A percentile compares a stretch with the other conserved stretches of the same genome.
phyloP scores from a whole-genome alignment of 2,888 invertebrate genomes.

The Oscheius sp. region DNA sequence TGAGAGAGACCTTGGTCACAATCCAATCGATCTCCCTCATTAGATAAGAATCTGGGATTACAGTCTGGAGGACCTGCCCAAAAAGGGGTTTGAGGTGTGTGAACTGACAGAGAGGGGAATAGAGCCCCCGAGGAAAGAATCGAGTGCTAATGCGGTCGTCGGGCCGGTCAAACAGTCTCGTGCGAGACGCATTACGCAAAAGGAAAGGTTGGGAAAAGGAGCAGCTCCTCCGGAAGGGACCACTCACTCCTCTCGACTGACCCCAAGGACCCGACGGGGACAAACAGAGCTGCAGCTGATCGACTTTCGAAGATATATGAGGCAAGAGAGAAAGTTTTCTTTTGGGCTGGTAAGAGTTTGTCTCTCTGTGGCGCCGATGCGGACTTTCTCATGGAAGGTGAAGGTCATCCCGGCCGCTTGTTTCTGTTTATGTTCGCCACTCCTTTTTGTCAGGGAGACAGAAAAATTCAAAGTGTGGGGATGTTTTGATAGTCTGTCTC shows the following conservation, averaged over 20 bases:
- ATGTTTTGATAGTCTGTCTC: neutral
- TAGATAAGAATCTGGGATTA: slow-evolving; percentile 6
- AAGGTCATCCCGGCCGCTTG: too few relatives aligned
- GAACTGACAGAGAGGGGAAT: slow-evolving; percentile 7
- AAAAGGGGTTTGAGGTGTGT: too few relatives aligned
- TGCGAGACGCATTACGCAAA: slow-evolving; percentile 28
- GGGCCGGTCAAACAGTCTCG: slow-evolving; percentile 36
- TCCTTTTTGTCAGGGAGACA: neutral
- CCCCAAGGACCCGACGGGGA: neutral
- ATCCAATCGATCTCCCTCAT: slow-evolving; percentile 14
- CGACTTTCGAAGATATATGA: neutral
- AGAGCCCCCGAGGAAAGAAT: slow-evolving; percentile 24
- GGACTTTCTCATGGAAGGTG: too few relatives aligned
- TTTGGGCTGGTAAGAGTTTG: too few relatives aligned
- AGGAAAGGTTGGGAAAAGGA: neutral
- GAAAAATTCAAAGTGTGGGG: neutral
- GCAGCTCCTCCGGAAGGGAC: neutral
- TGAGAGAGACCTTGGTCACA: neutral
- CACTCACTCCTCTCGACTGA: neutral
- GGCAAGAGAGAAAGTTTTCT: neutral
- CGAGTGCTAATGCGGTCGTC: slow-evolving; percentile 36
- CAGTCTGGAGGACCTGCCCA: too few relatives aligned
- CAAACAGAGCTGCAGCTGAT: neutral
- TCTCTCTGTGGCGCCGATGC: too few relatives aligned
- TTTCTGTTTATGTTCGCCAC: too few relatives aligned